Evolutionary conservation across 2,888 invertebrate species (phyloP).

Genomic region (Drosophila atripex): DNA sequence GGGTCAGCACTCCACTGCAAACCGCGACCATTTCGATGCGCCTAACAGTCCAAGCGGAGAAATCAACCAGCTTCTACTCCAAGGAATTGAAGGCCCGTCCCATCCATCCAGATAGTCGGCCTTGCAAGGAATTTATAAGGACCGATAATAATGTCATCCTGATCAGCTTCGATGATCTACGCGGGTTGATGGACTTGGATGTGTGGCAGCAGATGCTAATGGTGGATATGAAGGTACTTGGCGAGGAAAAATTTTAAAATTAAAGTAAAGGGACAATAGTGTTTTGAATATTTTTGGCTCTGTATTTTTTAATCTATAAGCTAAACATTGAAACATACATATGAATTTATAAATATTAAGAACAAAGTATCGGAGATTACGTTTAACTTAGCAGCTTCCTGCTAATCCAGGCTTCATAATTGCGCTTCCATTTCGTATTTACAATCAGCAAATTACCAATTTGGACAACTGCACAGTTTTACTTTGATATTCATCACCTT

Average conservation of each 20-base stretch:
- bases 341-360: slow-evolving; percentile 26
- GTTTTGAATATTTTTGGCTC: slow-evolving; percentile 32
- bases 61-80: slow-evolving; percentile 45
- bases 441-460: slow-evolving; percentile 4
- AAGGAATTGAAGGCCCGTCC: slow-evolving; percentile 46
- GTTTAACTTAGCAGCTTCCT: slow-evolving; percentile 26
- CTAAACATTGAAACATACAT: slow-evolving; percentile 37
- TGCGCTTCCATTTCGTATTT: slow-evolving; percentile 22
- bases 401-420: slow-evolving; percentile 9
- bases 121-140: slow-evolving; percentile 59
- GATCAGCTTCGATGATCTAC: slow-evolving; percentile 54
- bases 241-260: slow-evolving; percentile 43
- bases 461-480: background rate
- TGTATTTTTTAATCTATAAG: slow-evolving; percentile 26
- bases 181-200: slow-evolving; percentile 21
- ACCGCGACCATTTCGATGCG: slow-evolving; percentile 49
- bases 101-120: slow-evolving; percentile 14
- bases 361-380: slow-evolving; percentile 41
- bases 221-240: slow-evolving; percentile 53
- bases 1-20: slow-evolving; percentile 56
- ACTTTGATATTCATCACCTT: slow-evolving; percentile 27
- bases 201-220: slow-evolving; percentile 40
- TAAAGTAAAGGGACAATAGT: background rate
- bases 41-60: slow-evolving; percentile 47
- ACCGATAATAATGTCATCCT: slow-evolving; percentile 57